Percentiles rank a stretch among this genome's conserved stretches.
Conservation (phyloP, 2,797 vertebrate species). For the Bovichtus variegatus region DNA sequence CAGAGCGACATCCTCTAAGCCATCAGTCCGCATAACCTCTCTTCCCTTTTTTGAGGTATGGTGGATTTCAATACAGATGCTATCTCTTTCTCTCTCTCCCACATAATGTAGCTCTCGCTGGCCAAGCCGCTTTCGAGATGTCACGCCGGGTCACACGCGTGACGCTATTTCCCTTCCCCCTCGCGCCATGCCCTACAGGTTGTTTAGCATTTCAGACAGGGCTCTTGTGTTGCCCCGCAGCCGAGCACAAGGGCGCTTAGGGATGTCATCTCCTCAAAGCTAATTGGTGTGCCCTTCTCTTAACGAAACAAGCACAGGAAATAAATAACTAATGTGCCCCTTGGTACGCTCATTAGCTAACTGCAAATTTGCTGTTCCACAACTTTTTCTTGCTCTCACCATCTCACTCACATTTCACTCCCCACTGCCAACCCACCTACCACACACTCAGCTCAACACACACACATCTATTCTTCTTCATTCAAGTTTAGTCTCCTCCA, state of each 20-base stretch:
- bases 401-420: slow-evolving; percentile 49
- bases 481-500: slow-evolving; percentile 31
- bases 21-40: slow-evolving; percentile 51
- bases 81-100: slow-evolving; percentile 36
- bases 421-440: neutral
- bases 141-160: slow-evolving; percentile 52
- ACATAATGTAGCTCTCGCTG: slow-evolving; percentile 66
- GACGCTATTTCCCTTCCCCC: slow-evolving; percentile 27
- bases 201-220: slow-evolving; percentile 82
- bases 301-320: slow-evolving; percentile 85
- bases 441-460: neutral
- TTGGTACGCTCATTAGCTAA: slow-evolving; percentile 84
- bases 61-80: slow-evolving; percentile 41
- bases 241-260: slow-evolving; percentile 71
- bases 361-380: slow-evolving; percentile 72
- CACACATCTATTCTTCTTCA: neutral
- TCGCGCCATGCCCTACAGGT: slow-evolving; percentile 63
- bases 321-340: slow-evolving; percentile 86
- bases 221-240: slow-evolving; percentile 65
- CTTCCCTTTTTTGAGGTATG: slow-evolving; percentile 26
- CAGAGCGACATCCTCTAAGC: slow-evolving; percentile 41
- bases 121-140: slow-evolving; percentile 53
- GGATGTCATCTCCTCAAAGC: slow-evolving; percentile 83
- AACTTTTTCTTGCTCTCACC: slow-evolving; percentile 55
- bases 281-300: slow-evolving; percentile 87